Evolutionary conservation across 2,797 vertebrate species (phyloP).

Genomic region (Dermochelys coriacea): DNA sequence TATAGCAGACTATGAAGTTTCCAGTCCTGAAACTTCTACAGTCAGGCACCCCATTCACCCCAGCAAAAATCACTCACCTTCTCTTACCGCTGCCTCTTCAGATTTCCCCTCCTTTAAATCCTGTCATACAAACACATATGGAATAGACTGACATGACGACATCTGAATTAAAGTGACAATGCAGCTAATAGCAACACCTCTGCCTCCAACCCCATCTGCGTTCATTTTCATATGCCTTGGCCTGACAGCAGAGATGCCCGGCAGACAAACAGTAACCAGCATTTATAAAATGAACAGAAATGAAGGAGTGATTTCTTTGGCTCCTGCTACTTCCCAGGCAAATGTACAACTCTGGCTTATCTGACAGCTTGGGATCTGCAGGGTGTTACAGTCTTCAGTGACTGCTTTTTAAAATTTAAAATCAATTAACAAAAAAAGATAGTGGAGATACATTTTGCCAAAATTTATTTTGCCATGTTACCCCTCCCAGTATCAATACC

Average conservation of each 20-base stretch:
- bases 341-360: background rate
- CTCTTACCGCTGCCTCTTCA: rapidly evolving
- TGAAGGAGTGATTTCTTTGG: background rate
- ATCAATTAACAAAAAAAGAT: too few species aligned
- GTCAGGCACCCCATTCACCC: too few species aligned
- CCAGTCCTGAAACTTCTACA: background rate
- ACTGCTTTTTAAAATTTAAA: too few species aligned
- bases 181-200: rapidly evolving
- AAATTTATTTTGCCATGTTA: background rate
- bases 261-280: background rate
- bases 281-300: background rate
- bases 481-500: background rate
- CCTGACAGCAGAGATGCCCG: background rate
- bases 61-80: conserved; percentile 36
- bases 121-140: background rate
- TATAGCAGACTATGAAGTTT: background rate
- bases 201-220: background rate
- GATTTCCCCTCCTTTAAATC: background rate
- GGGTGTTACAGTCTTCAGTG: too few species aligned
- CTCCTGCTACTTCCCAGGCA: background rate
- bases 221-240: too few species aligned
- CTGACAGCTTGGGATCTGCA: too few species aligned
- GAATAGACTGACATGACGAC: rapidly evolving
- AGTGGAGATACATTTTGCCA: too few species aligned
- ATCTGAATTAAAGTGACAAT: background rate